These are phyloP conservation scores for Lobophora halterata DNA, from an alignment of 2,888 invertebrate species.

Conservation along the genomic window DNA sequence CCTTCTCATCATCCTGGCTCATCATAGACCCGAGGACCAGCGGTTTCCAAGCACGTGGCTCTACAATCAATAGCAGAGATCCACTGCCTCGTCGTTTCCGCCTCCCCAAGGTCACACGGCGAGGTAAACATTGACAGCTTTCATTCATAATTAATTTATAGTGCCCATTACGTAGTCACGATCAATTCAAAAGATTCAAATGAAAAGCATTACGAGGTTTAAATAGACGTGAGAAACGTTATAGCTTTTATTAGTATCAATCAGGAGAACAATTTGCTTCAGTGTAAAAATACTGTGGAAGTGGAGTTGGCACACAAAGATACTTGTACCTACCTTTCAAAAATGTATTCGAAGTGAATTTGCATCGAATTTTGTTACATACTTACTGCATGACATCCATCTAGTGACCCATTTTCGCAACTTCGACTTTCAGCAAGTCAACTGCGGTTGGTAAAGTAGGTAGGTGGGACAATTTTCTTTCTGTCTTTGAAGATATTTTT, in stretches of 20 bases:
- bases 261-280: constrained; percentile 21
- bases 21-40: constrained; percentile 41
- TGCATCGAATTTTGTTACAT: constrained; percentile 56
- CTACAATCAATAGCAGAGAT: constrained; percentile 50
- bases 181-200: too few species aligned
- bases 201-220: too few species aligned
- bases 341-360: constrained; percentile 38
- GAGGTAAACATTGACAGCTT: constrained; percentile 59
- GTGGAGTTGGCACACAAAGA: constrained; percentile 23
- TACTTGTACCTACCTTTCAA: constrained; percentile 6
- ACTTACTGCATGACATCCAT: constrained; percentile 60
- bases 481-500: constrained; percentile 56
- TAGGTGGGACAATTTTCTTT: constrained; percentile 54
- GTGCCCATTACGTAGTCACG: constrained; percentile 6
- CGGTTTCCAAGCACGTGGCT: constrained; percentile 44
- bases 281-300: constrained; percentile 26
- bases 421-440: constrained; percentile 60
- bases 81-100: constrained; percentile 42
- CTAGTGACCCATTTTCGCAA: constrained; percentile 72
- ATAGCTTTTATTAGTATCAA: too few species aligned
- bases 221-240: too few species aligned
- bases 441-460: constrained; percentile 58
- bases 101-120: constrained; percentile 59
- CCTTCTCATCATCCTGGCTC: constrained; percentile 39
- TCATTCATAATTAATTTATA: constrained; percentile 47